These are phyloP conservation scores for Sander lucioperca DNA, from an alignment of 2,113 vertebrate genomes.

Conservation along the genomic window DNA sequence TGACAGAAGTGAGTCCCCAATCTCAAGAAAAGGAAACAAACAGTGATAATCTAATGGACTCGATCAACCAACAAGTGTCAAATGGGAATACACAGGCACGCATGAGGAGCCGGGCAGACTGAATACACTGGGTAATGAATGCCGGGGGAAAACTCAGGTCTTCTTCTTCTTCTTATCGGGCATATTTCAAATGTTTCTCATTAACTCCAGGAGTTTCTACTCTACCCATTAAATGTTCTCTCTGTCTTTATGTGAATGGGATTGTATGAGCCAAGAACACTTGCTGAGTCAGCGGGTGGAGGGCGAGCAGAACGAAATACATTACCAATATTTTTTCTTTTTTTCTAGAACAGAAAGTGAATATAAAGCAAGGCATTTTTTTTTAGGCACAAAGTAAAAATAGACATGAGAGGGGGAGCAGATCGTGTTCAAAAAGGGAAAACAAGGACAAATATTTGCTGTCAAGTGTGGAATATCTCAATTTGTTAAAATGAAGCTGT, in stretches of 20 bases:
- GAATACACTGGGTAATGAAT: conserved; percentile 48
- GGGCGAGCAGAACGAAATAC: conserved; percentile 46
- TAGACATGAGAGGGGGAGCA: not conserved
- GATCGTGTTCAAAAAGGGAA: conserved; percentile 31
- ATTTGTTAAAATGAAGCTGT: conserved; percentile 19
- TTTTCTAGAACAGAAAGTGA: conserved; percentile 45
- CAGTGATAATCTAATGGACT: conserved; percentile 54
- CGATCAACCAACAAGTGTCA: conserved; percentile 64
- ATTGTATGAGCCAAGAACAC: conserved; percentile 50
- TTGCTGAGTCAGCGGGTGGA: conserved; percentile 66
- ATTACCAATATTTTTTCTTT: conserved; percentile 32
- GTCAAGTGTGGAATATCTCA: conserved; percentile 8
- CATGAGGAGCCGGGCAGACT: conserved; percentile 23
- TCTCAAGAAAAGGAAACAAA: conserved; percentile 47
- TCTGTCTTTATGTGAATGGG: conserved; percentile 50
- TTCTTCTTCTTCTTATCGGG: conserved; percentile 36
- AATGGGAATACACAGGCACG: conserved; percentile 33
- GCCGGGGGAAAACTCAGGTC: conserved; percentile 16
- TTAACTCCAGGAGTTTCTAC: conserved; percentile 58
- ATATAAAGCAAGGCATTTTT: conserved; percentile 46
- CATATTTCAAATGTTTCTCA: conserved; percentile 56
- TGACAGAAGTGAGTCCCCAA: conserved; percentile 37
- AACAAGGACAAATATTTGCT: conserved; percentile 16
- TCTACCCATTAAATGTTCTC: conserved; percentile 48
- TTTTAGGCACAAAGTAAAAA: conserved; percentile 26